phyloP scores from a whole-genome alignment of 1,140 invertebrate species.

The Paramacrobiotus metropolitanus region DNA sequence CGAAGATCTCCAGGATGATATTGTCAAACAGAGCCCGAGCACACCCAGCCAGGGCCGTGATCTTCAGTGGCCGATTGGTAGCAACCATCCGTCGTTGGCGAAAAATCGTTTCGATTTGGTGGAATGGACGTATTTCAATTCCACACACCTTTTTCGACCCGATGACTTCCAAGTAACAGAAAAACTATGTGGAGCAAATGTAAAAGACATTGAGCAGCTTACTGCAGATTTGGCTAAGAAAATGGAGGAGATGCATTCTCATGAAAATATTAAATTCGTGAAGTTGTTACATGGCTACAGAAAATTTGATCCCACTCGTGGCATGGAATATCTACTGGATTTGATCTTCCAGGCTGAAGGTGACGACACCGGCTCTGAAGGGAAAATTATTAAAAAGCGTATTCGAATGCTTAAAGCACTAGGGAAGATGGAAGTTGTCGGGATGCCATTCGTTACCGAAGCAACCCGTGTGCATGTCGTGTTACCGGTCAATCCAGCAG shows the following conservation, averaged over 20 bases:
- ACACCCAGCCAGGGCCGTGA: neutral
- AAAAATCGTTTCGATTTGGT: slow-evolving; percentile 57
- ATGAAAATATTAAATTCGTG: slow-evolving; percentile 27
- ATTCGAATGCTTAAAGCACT: slow-evolving; percentile 36
- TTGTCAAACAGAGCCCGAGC: slow-evolving; percentile 5
- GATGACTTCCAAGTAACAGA: slow-evolving; percentile 17
- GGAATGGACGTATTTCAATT: slow-evolving; percentile 57
- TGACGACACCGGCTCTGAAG: slow-evolving; percentile 15
- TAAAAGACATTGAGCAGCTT: slow-evolving; percentile 5
- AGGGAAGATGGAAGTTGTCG: slow-evolving; percentile 54
- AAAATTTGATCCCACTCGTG: slow-evolving; percentile 58
- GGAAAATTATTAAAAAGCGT: slow-evolving; percentile 12
- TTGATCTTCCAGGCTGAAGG: slow-evolving; percentile 37
- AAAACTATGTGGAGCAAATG: slow-evolving; percentile 3
- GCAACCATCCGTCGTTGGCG: slow-evolving; percentile 37
- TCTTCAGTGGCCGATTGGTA: slow-evolving; percentile 50
- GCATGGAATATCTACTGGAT: slow-evolving; percentile 66
- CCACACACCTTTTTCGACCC: slow-evolving; percentile 43
- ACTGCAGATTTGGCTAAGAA: neutral
- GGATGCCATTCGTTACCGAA: slow-evolving; percentile 73
- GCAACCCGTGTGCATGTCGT: slow-evolving; percentile 50
- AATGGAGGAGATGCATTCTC: slow-evolving; percentile 1
- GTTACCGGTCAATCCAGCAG: slow-evolving; percentile 32
- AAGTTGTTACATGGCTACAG: slow-evolving; percentile 52
- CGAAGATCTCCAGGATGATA: slow-evolving; percentile 14